Conservation (phyloP, 2,113 vertebrate species). For the Sialia sialis region DNA sequence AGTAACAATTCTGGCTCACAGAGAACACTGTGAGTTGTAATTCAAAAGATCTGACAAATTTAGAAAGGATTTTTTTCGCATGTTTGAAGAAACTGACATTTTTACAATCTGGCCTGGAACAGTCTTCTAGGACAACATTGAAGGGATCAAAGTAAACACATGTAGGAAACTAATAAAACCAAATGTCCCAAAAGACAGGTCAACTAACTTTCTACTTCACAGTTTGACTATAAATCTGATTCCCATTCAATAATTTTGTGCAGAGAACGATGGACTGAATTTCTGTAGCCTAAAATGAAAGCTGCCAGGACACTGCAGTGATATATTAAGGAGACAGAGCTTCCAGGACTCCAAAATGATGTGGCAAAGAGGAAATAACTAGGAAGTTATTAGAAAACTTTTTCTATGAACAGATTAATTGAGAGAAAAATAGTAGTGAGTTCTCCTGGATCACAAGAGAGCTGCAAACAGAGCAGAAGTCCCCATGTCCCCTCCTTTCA, state of each 20-base stretch:
- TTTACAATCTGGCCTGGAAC: neutral
- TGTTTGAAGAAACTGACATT: neutral
- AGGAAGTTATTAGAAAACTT: neutral
- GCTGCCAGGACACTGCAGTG: neutral
- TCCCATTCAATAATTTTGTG: neutral
- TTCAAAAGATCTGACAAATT: conserved; percentile 24
- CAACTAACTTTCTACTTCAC: neutral
- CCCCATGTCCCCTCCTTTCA: neutral
- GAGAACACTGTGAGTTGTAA: neutral
- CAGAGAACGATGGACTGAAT: neutral
- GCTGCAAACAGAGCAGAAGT: neutral
- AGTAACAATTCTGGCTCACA: neutral
- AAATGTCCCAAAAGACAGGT: neutral
- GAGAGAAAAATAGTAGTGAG: neutral
- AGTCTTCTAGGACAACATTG: neutral
- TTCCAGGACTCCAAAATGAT: neutral
- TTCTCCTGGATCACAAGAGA: neutral
- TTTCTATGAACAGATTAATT: neutral
- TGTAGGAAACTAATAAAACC: conserved; percentile 30
- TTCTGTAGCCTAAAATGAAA: neutral
- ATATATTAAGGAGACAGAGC: neutral
- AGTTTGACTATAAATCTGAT: conserved; percentile 9
- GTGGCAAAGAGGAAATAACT: neutral
- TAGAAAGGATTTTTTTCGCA: neutral
- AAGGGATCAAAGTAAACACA: conserved; percentile 8